Conservation (phyloP, 2,113 vertebrate species). For the Microtus richardsoni region DNA sequence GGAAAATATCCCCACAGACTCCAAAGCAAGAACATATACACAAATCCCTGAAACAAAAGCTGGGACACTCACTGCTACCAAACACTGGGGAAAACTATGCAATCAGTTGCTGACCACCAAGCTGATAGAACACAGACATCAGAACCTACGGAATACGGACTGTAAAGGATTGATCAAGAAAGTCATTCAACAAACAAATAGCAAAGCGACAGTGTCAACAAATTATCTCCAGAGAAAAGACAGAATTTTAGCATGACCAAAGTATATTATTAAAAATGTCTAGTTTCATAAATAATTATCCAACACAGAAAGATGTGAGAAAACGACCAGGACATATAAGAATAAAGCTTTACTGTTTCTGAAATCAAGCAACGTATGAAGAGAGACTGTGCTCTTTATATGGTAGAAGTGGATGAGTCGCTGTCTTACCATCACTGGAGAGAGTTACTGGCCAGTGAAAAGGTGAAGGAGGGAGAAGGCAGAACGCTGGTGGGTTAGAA, state of each 20-base stretch:
- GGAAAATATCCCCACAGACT: background rate
- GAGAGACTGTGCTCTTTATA: background rate
- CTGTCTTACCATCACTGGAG: no score
- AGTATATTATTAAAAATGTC: background rate
- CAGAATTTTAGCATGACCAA: background rate
- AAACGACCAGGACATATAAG: background rate
- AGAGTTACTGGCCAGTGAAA: fast-evolving
- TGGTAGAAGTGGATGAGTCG: background rate
- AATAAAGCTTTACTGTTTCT: background rate
- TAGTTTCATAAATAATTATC: background rate
- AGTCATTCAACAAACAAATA: background rate
- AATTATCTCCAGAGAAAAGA: background rate
- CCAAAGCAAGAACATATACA: background rate
- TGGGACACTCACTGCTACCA: background rate
- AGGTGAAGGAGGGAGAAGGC: no score
- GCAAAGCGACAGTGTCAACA: background rate
- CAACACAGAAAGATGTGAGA: background rate
- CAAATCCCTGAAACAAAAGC: background rate
- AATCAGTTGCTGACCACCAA: background rate
- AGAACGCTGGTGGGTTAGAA: no score
- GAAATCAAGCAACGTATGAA: background rate
- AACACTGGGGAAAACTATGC: background rate
- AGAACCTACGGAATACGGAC: background rate
- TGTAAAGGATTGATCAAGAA: background rate
- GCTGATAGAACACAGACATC: background rate